Evolutionary conservation across 2,888 invertebrate species (phyloP).

Genomic region (Drosophila nr. fundita): DNA sequence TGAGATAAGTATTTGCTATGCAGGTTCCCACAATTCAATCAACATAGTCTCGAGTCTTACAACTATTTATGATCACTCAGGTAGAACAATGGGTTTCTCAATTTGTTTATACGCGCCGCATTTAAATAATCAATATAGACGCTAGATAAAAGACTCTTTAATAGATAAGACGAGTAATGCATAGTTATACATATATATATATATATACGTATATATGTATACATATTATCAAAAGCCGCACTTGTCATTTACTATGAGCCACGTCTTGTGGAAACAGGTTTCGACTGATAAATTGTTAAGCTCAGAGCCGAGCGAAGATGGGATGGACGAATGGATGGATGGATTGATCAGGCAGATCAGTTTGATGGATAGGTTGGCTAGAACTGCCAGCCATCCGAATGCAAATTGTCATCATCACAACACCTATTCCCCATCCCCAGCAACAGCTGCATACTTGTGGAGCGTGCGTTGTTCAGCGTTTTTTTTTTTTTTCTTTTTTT

Average conservation of each 20-base stretch:
- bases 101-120: background rate
- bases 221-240: slow-evolving; percentile 3
- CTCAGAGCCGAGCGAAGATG: background rate
- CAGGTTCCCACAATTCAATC: slow-evolving; percentile 22
- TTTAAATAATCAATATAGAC: background rate
- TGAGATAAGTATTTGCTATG: slow-evolving; percentile 3
- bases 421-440: background rate
- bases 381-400: slow-evolving; percentile 19
- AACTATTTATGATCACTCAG: slow-evolving; percentile 12
- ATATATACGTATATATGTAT: background rate
- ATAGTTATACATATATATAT: background rate
- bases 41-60: background rate
- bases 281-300: background rate
- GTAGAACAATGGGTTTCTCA: slow-evolving; percentile 13
- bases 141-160: slow-evolving; percentile 17
- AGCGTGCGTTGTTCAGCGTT: slow-evolving; percentile 31
- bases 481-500: slow-evolving; percentile 18
- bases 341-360: background rate
- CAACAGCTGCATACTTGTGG: slow-evolving; percentile 46
- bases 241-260: background rate
- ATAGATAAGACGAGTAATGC: slow-evolving; percentile 19
- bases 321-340: slow-evolving; percentile 1
- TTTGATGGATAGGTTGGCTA: slow-evolving; percentile 4
- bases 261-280: slow-evolving; percentile 10
- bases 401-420: slow-evolving; percentile 12